Base-by-base conservation (phyloP, 2,888 invertebrate species). In the Sphinx pinastri region DNA sequence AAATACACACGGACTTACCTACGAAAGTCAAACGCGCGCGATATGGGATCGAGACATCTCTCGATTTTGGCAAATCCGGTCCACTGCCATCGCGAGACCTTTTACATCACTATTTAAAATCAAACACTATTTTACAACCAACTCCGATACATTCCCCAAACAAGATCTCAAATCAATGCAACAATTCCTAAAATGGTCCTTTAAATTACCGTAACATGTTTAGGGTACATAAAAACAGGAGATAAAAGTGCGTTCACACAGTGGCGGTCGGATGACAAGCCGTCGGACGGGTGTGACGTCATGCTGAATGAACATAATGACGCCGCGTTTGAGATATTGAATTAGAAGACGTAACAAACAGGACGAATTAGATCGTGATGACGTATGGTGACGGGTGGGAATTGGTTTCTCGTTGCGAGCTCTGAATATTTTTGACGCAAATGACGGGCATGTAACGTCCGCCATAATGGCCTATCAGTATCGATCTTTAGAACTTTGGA, bases 311-410 rank as follows among this genome's bases (percentile, higher is more conserved):
- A 76, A 68, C 76, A 83, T 86, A 84, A 87, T 84, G 81, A 84
- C 77, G 76, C 80, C 79, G 79, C 79, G 83, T 83, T 84, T 83
- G 82, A 81, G 80, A 84, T 86, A 87, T 87, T 87, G 84, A 85
- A 89, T 89, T 88, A 87, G 82, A 79, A 75, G 75, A 76, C 57
- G 57, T 38, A 83, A 81, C 79, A 82, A 84, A 86, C 84, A 82
- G 78, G 83, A 79, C 69, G 79, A 78, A 80, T 76, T 76, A 57
- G 47, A 47, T 19, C 45, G 38, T 10, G 45, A 63, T 51, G 54
- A 11, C 12, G 14, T 19, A n/a, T 11, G 16, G 16, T 14, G n/a
- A 49, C n/a, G 2, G 0, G 6, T 14, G n/a, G 54, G 47, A 69
- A n/a, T 14, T 54, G 69, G 45, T 63, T 54, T 60, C n/a, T 2